phyloP scores from a whole-genome alignment of 2,888 invertebrate species.

The Vanessa cardui region DNA sequence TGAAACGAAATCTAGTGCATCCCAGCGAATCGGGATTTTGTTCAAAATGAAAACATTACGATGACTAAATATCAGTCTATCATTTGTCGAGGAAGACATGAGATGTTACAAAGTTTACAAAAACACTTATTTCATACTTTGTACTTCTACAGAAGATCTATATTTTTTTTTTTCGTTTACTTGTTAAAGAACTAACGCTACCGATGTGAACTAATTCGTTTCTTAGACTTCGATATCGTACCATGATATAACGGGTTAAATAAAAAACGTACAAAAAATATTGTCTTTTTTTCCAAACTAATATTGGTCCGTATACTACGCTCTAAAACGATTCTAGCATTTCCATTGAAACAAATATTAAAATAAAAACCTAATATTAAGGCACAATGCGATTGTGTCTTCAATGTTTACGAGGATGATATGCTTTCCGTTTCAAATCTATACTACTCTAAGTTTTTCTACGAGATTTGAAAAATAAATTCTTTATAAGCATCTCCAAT shows the following conservation, averaged over 20 bases:
- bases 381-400: conserved; percentile 78
- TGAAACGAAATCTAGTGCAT: conserved; percentile 75
- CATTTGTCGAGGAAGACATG: conserved; percentile 71
- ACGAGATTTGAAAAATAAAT: conserved; percentile 59
- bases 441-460: conserved; percentile 61
- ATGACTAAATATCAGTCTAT: conserved; percentile 74
- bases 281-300: conserved; percentile 66
- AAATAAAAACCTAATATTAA: conserved; percentile 62
- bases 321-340: conserved; percentile 53
- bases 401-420: conserved; percentile 63
- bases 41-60: conserved; percentile 49
- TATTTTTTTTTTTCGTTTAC: conserved; percentile 46
- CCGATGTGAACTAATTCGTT: conserved; percentile 50
- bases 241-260: conserved; percentile 61
- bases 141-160: conserved; percentile 71
- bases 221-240: conserved; percentile 25
- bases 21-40: conserved; percentile 70
- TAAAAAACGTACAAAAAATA: conserved; percentile 77
- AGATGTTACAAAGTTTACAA: conserved; percentile 57
- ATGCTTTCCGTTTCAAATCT: conserved; percentile 56
- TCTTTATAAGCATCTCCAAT: conserved; percentile 54
- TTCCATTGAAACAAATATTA: conserved; percentile 49
- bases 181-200: conserved; percentile 61
- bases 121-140: conserved; percentile 69
- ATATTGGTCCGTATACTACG: conserved; percentile 75